These are phyloP conservation scores for Ladona fulva DNA, from an alignment of 1,140 invertebrate genomes.

Conservation along the genomic window DNA sequence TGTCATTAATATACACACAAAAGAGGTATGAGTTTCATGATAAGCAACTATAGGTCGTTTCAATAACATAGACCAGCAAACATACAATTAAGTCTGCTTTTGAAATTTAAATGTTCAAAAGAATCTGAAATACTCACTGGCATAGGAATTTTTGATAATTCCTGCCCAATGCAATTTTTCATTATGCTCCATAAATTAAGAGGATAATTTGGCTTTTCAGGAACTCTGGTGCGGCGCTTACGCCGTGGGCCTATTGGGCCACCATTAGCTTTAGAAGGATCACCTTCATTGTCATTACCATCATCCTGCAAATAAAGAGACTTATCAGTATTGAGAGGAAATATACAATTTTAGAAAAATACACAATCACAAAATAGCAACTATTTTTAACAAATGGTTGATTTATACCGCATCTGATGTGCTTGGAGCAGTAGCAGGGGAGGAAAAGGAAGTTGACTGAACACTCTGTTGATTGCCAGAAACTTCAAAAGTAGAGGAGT, in stretches of 20 bases:
- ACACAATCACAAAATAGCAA: too few relatives aligned
- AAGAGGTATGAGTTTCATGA: too few relatives aligned
- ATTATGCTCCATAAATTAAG: constrained; percentile 98
- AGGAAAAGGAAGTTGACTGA: constrained; percentile 27
- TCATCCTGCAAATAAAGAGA: too few relatives aligned
- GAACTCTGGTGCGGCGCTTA: constrained; percentile 63
- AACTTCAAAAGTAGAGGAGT: not conserved
- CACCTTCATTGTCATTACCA: too few relatives aligned
- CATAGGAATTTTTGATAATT: constrained; percentile 98
- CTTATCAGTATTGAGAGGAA: too few relatives aligned
- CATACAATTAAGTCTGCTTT: too few relatives aligned
- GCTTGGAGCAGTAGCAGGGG: not conserved
- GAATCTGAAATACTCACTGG: constrained; percentile 67
- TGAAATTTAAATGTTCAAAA: too few relatives aligned
- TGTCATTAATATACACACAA: too few relatives aligned
- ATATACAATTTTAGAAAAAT: too few relatives aligned
- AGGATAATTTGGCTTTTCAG: constrained; percentile 92
- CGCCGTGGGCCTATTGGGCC: constrained; percentile 21
- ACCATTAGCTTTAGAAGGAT: not conserved
- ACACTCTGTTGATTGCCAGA: not conserved
- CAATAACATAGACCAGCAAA: too few relatives aligned
- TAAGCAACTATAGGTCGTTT: too few relatives aligned
- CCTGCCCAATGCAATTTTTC: constrained; percentile 99
- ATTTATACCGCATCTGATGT: not conserved
- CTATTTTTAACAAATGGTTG: too few relatives aligned